Percentiles rank a stretch among this genome's conserved stretches.
Evolutionary conservation across 2,888 invertebrate species (phyloP).

Genomic region (Stomorhina lunata): DNA sequence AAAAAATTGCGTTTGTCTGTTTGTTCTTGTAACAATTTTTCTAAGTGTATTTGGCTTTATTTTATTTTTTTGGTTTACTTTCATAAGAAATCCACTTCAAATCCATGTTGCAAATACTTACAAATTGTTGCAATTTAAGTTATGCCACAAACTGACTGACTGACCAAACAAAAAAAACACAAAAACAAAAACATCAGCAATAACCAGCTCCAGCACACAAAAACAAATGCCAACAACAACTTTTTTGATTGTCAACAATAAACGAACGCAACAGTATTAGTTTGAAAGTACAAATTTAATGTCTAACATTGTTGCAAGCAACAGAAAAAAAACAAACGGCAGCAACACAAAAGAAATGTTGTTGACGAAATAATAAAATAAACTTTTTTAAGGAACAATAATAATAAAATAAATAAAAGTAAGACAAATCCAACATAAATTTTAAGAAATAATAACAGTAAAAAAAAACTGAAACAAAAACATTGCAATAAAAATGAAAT

Average conservation of each 20-base stretch:
- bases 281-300: neutral
- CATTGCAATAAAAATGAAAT: neutral
- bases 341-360: conserved; percentile 5
- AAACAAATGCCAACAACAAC: conserved; percentile 1
- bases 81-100: neutral
- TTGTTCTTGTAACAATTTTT: too few relatives aligned
- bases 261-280: neutral
- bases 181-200: conserved; percentile 29
- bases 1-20: too few relatives aligned
- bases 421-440: neutral
- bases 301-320: conserved; percentile 1
- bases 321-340: too few relatives aligned
- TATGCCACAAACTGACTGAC: conserved; percentile 53
- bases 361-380: conserved; percentile 8
- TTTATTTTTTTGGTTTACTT: neutral
- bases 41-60: neutral
- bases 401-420: neutral
- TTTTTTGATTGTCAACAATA: neutral
- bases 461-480: neutral
- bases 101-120: conserved; percentile 32
- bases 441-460: too few relatives aligned
- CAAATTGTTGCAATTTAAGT: conserved; percentile 57
- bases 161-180: conserved; percentile 4
- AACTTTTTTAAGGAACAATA: neutral
- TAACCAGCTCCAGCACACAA: conserved; percentile 18